Base-by-base conservation (phyloP, 2,113 vertebrate genomes). In the Oncorhynchus mykiss region DNA sequence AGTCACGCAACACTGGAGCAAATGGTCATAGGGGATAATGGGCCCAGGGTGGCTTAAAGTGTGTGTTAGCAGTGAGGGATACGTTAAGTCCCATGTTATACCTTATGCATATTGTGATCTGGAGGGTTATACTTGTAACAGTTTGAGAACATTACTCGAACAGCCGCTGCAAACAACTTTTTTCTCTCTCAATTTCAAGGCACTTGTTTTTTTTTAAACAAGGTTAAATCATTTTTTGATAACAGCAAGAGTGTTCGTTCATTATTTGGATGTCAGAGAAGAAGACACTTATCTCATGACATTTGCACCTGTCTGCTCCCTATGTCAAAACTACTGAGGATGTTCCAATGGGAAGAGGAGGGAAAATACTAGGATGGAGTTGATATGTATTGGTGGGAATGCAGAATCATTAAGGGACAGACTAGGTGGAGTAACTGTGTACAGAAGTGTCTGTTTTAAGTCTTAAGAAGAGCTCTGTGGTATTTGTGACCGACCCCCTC, bases 1-100 rank as follows among this genome's bases (percentile, higher is more conserved):
- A 89, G 83, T 87, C 88, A 90, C 34, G 78, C 84, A 87, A 77
- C 71, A 59, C 65, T 67, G 68, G 66, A 78, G 76, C 72, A 70
- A 78, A 65, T 71, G 31, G 64, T 81, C 71, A 54, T 66, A 29
- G 72, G 49, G 45, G 68, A 78, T 79, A 51, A 87, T 80, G 77
- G 74, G 67, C 75, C 72, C 7, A 18, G 75, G 67, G 69, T 65
- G 65, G 64, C 39, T 69, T 51, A 78, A 72, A 71, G 73, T 71
- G 71, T 80, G 57, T 75, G 25, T 64, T 76, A 66, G 54, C 60
- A 66, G 45, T 49, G 60, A n/a, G 18, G 66, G 27, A 67, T 34
- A 34, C 27, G 3, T 29, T 60, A 73, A 66, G 62, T 49, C 60
- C 16, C 24, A 4, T 45, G 67, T 64, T 74, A 51, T 70, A 34